Conservation (phyloP, 2,888 invertebrate species). For the Horisme vitalbata region DNA sequence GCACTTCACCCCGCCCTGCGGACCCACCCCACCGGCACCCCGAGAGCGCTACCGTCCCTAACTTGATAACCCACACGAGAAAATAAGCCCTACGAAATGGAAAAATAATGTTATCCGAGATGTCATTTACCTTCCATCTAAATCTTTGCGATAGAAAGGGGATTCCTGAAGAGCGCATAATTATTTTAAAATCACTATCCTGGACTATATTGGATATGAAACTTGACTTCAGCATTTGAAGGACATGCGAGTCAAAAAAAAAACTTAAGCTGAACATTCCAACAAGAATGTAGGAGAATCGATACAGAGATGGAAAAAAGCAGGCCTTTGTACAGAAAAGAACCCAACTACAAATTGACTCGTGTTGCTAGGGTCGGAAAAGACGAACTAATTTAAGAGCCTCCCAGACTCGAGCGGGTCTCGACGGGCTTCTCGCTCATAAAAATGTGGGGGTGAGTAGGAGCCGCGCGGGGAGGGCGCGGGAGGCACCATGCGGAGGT, state of each 20-base stretch:
- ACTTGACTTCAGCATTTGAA: too few relatives aligned
- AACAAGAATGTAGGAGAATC: too few relatives aligned
- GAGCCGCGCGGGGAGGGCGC: constrained; percentile 60
- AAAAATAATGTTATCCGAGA: constrained; percentile 75
- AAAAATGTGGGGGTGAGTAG: constrained; percentile 71
- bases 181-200: neutral
- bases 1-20: constrained; percentile 66
- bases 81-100: constrained; percentile 80
- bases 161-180: too few relatives aligned
- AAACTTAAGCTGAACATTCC: too few relatives aligned
- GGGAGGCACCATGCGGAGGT: constrained; percentile 79
- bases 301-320: too few relatives aligned
- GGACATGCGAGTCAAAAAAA: too few relatives aligned
- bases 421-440: constrained; percentile 71
- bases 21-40: constrained; percentile 68
- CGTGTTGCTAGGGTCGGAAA: constrained; percentile 47
- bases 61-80: constrained; percentile 80
- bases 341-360: constrained; percentile 57
- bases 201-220: too few relatives aligned
- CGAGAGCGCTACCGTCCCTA: constrained; percentile 69
- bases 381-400: constrained; percentile 73
- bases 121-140: constrained; percentile 57
- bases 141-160: constrained; percentile 38
- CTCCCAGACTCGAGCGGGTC: constrained; percentile 66
- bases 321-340: neutral